These are phyloP conservation scores for Danio rerio DNA, from an alignment of 2,113 vertebrate genomes.

Conservation along the genomic window DNA sequence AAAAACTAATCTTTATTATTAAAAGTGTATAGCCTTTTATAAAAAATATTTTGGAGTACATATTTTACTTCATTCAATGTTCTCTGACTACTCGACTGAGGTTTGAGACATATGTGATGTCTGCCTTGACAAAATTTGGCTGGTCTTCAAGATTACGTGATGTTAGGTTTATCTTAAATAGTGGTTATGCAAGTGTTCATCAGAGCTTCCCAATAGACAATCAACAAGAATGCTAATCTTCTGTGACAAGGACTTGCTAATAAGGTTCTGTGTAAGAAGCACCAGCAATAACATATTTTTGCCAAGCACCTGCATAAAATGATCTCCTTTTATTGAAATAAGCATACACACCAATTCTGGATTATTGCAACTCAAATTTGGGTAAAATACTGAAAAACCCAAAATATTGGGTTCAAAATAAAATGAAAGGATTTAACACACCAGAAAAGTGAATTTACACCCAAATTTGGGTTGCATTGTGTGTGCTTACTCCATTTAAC, in stretches of 20 bases:
- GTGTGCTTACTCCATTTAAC: too few species aligned
- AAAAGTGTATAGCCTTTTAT: background rate
- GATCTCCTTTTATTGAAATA: background rate
- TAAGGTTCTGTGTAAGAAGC: background rate
- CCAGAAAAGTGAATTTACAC: too few species aligned
- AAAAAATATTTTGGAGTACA: background rate
- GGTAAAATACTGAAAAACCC: too few species aligned
- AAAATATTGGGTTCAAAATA: too few species aligned
- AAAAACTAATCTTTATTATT: too few species aligned
- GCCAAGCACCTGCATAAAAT: conserved; percentile 21
- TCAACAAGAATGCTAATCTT: conserved; percentile 61
- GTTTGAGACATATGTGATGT: too few species aligned
- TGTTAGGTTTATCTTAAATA: conserved; percentile 42
- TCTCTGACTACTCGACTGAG: background rate
- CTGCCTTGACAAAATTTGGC: background rate
- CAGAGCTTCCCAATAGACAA: conserved; percentile 54
- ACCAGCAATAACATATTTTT: background rate
- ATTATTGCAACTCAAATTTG: too few species aligned
- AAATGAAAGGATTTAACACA: too few species aligned
- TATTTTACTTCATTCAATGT: background rate
- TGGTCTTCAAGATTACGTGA: conserved; percentile 9
- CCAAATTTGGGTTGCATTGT: too few species aligned
- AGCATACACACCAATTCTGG: background rate
- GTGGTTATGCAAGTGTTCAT: conserved; percentile 52
- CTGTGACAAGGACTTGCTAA: background rate